Base-by-base conservation (phyloP, 1,140 invertebrate species). In the Pseudomyrmex gracilis region DNA sequence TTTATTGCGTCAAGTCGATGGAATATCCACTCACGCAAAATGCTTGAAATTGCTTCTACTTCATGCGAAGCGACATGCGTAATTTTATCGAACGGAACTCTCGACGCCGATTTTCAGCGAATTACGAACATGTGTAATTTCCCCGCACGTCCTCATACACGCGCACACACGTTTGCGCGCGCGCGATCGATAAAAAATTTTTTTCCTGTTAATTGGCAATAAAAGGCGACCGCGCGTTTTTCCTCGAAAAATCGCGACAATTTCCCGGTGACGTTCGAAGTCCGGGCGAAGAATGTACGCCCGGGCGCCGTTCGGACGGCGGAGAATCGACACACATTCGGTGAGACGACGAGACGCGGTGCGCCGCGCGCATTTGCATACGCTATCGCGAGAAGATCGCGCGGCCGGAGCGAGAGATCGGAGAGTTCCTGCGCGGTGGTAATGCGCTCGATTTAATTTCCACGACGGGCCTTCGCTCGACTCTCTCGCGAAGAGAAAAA, bases 401-500 rank as follows among this genome's bases (percentile, higher is more conserved):
- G 58, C 34, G 34, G 24, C 24, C 24, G 24, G 0, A 45, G 22
- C 73, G 45, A 74, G 57, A 24, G 58, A 74, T 74, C 73, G 45
- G 34, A 5, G 34, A 0, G 57, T 8, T n/a, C 24, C 10, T 22
- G 60, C 64, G 47, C 22, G 60, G 12, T 60, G 74, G 74, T 67
- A 77, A 77, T 77, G 74, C 74, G 61, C 63, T 78, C 76, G 64
- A 78, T 78, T 78, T 78, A 78, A 78, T 70, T 78, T 78, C 53
- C 64, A 47, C 51, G 74, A 67, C 12, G 51, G 51, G 49, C 24
- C 24, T 34, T 34, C 34, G 34, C 34, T 34, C 5, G 34, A 34
- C 34, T 34, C 34, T 34, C 34, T 34, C 34, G 34, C 34, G n/a
- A n/a, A 20, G 17, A 43, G 17, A 22, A 20, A 4, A 17, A 22